Base-by-base conservation (phyloP, 2,888 invertebrate species). In the Acanthopleura granulata region DNA sequence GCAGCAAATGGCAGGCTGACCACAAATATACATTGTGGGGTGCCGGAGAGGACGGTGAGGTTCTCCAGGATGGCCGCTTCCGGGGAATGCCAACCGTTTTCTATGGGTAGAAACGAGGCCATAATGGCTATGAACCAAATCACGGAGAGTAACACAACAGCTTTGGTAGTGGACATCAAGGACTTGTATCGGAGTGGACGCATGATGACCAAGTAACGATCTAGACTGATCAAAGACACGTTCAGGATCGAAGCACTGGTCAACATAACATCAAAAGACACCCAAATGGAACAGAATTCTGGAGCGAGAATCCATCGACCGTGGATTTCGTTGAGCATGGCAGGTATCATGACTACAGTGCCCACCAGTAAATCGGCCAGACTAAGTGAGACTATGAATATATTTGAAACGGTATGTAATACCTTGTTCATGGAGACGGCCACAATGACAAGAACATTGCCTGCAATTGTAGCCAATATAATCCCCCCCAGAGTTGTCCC, bases 231-330 rank as follows among this genome's bases (percentile, higher is more conserved):
- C 16, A 85, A 78, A 74, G 85, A 86, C 22, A 86, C 85, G 75
- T 86, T 86, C 18, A 86, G 77, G 9, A 86, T 81, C 9, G 86
- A 86, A 27, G 86, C 85, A 66, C 85, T 85, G 62, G 82, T 83
- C 73, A 86, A 77, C 86, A 86, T 86, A 25, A 86, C 86, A 72
- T 86, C 86, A 77, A 83, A 86, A 11, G 85, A 85, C 12, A 83
- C 85, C 86, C 86, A 86, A 3, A 86, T 80, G 0, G 85, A 82
- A 77, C 86, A 86, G 75, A 85, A 85, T 16, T 66, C 75, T 12
- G 80, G 76, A 3, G 80, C 76, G 18, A 85, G 76, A 29, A 84
- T 80, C 86, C 86, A 86, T 29, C 81, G 79, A 40, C 81, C 79
- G 51, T 83, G 82, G 25, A 85, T 82, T 78, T 85, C 84, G 73